phyloP scores from a whole-genome alignment of 23 tunicate species.

The Ascidia mentula region DNA sequence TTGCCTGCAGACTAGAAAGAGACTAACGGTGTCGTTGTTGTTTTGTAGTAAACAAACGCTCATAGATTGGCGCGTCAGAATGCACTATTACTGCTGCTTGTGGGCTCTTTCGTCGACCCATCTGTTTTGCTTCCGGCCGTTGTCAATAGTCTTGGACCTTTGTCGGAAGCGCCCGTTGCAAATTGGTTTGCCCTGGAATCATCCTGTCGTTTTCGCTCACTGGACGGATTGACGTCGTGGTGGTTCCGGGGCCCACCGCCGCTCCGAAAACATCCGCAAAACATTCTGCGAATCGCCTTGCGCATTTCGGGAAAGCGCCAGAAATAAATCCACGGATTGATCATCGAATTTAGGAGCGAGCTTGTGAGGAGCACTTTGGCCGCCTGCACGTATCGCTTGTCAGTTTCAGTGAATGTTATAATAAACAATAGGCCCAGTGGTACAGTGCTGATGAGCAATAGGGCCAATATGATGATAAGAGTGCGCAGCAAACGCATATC shows the following conservation, averaged over 20 bases:
- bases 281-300: slow-evolving; percentile 31
- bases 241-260: background rate
- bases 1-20: no score
- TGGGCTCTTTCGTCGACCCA: slow-evolving; percentile 14
- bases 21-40: no score
- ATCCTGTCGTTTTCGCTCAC: background rate
- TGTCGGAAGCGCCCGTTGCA: slow-evolving; percentile 4
- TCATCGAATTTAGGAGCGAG: slow-evolving; percentile 74
- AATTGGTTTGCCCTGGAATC: background rate
- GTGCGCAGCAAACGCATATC: slow-evolving; percentile 78
- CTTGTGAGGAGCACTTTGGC: slow-evolving; percentile 61
- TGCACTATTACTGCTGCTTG: slow-evolving; percentile 25
- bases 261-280: slow-evolving; percentile 18
- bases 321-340: slow-evolving; percentile 92
- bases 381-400: slow-evolving; percentile 55
- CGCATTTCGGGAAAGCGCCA: slow-evolving; percentile 94
- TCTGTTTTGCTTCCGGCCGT: slow-evolving; percentile 2
- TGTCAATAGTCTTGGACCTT: background rate
- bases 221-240: background rate
- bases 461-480: slow-evolving; percentile 60
- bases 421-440: slow-evolving; percentile 75
- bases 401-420: slow-evolving; percentile 58
- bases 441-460: slow-evolving; percentile 70
- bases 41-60: no score
- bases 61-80: slow-evolving; percentile 6